Conservation (phyloP, 2,888 invertebrate genomes). For the Hydrotaea cyrtoneurina region DNA sequence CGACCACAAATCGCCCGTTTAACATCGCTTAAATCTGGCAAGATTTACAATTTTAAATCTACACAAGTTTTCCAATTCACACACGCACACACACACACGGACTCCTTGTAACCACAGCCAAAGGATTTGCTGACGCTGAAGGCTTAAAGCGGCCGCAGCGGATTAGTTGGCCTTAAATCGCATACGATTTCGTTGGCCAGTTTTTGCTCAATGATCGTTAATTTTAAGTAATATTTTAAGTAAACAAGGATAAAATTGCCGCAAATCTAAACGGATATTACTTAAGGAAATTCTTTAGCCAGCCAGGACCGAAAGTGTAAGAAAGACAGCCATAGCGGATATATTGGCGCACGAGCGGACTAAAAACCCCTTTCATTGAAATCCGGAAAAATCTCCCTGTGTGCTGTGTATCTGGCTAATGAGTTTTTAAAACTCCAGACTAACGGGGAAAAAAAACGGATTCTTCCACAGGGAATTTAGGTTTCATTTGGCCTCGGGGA, state of each 20-base stretch:
- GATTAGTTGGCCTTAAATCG: conserved; percentile 27
- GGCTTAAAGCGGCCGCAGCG: conserved; percentile 14
- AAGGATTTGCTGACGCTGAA: neutral
- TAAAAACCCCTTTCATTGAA: conserved; percentile 21
- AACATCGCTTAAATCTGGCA: neutral
- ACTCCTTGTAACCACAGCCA: neutral
- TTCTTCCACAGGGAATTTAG: neutral
- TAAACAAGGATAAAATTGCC: neutral
- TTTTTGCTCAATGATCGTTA: conserved; percentile 35
- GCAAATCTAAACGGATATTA: conserved; percentile 25
- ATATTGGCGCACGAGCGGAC: conserved; percentile 14
- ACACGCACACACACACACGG: neutral
- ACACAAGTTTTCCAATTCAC: conserved; percentile 1
- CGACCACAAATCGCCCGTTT: conserved; percentile 28
- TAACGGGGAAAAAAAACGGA: neutral
- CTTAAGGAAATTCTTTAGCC: conserved; percentile 34
- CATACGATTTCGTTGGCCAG: neutral
- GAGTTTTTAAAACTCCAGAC: conserved; percentile 10
- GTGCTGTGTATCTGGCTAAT: neutral
- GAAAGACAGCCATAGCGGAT: neutral
- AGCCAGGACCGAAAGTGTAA: neutral
- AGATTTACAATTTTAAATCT: conserved; percentile 27
- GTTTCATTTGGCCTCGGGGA: neutral
- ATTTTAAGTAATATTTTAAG: conserved; percentile 48
- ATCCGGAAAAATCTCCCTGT: neutral